Conservation (phyloP, 2,888 invertebrate species). For the Vesta saturnalis region DNA sequence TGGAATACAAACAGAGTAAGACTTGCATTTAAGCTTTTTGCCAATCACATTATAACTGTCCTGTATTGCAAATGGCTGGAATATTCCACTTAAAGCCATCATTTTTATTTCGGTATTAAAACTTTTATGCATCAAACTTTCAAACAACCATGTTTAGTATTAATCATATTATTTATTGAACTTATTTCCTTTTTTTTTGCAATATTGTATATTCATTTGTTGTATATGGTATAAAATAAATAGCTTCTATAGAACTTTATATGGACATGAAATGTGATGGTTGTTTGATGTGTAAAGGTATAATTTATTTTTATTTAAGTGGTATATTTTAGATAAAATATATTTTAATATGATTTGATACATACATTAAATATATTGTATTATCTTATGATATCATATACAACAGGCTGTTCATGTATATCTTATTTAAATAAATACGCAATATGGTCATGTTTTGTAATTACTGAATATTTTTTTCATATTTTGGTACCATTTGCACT, state of each 20-base stretch:
- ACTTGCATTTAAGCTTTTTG: conserved; percentile 49
- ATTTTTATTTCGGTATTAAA: conserved; percentile 20
- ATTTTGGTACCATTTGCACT: conserved; percentile 40
- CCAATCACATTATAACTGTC: conserved; percentile 48
- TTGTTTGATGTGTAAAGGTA: conserved; percentile 30
- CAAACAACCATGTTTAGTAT: conserved; percentile 15
- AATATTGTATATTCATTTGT: conserved; percentile 31
- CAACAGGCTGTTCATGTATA: conserved; percentile 55
- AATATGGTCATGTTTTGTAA: conserved; percentile 54
- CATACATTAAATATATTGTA: conserved; percentile 47
- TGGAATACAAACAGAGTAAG: conserved; percentile 44
- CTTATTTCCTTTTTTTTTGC: conserved; percentile 26
- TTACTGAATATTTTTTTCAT: conserved; percentile 44
- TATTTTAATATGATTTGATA: conserved; percentile 45
- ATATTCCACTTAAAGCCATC: conserved; percentile 41
- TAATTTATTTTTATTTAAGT: conserved; percentile 38
- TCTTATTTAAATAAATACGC: conserved; percentile 57
- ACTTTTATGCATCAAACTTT: conserved; percentile 27
- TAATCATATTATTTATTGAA: conserved; percentile 29
- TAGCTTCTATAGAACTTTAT: conserved; percentile 36
- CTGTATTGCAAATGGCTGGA: conserved; percentile 43
- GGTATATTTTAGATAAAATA: conserved; percentile 45
- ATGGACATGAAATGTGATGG: conserved; percentile 23
- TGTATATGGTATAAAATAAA: conserved; percentile 23
- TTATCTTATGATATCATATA: conserved; percentile 48